Evolutionary conservation across 2,888 invertebrate species (phyloP), one percentile per base, ranked within the genome.

Genomic region (Brenthis ino): DNA sequence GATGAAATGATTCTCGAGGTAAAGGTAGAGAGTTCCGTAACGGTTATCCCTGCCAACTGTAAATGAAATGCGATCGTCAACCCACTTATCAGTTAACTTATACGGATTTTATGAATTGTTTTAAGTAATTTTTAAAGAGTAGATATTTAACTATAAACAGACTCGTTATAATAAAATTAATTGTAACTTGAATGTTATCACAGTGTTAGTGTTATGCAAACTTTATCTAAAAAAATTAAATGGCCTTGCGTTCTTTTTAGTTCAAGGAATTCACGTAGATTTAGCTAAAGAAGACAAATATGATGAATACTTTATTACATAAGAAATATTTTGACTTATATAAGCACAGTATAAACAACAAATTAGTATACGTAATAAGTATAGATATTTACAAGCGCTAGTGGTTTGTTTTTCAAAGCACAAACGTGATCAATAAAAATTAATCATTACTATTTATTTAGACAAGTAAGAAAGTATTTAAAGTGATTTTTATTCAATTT

Each of bases 21-120:
- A 65, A 65, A 65, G 65, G 54, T 72, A 65, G 53, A 51, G 57
- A 53, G 57, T 67, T 70, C 60, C 64, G 13, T 64, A 64, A 70
- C 67, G 64, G 67, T 58, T 64, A 33, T 67, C 55, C 60, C 67
- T 64, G 65, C 58, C 43, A 66, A 66, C 64, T 63, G 68, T 64
- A 58, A 55, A 60, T 67, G 73, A 69, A 75, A 73, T 67, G 60
- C 69, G 70, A 74, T 71, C 69, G 60, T 53, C 58, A 57, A 64
- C 57, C 68, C 51, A 70, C 67, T 67, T 72, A 71, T 74, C 67
- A 75, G 68, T 63, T 64, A 70, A 72, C 61, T 66, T 55, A 63
- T 57, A 55, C 60, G 63, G 33, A 53, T 47, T 58, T 20, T 33
- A 13, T 55, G 24, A 16, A 63, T 50, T 16, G 53, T 13, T 61